Evolutionary conservation across 2,797 vertebrate genomes (phyloP), one percentile per base, ranked within the genome.

Genomic region (Megalops cyprinoides): DNA sequence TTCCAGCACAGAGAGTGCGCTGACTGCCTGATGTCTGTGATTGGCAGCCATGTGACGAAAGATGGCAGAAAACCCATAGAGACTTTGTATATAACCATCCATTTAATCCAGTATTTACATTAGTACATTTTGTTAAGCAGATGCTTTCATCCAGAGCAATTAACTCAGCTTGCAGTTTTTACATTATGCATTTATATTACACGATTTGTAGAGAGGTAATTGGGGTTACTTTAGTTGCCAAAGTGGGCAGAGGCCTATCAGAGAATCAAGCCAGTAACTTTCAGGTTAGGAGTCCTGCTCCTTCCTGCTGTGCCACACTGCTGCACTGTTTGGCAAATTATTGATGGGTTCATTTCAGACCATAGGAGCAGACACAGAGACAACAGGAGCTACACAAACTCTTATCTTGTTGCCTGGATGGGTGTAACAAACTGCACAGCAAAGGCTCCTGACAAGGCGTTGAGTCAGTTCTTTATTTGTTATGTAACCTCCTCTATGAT

Each of bases 361-460:
- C 31, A 8, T 37, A 60, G 55, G 71, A 42, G 15, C 76, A 60
- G 23, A 60, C 76, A 58, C 20, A 18, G 49, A 79, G 65, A 79
- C 46, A 37, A 20, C 15, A 15, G 23, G 37, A 31, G 37, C 37
- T 25, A 49, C 71, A 73, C 39, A 74, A 18, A 74, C 25, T 15
- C 39, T 31, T 48, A 58, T 58, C 25, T 74, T 42, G 8, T 23
- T 20, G 31, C 42, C 3, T 69, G 69, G 65, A 18, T 42, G 7
- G 65, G 25, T 18, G 42, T 18, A n/a, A 65, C 34, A 69, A 18
- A 42, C 39, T 14, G 15, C 34, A 37, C 37, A 39, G 51, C 18
- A 7, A 39, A 4, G 65, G 42, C 65, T 69, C 10, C 62, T 60
- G 23, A 28, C 62, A 39, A 39, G 34, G 42, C 34, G 39, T 18